Evolutionary conservation across 1,140 invertebrate species (phyloP).

Genomic region (Andricus grossulariae): DNA sequence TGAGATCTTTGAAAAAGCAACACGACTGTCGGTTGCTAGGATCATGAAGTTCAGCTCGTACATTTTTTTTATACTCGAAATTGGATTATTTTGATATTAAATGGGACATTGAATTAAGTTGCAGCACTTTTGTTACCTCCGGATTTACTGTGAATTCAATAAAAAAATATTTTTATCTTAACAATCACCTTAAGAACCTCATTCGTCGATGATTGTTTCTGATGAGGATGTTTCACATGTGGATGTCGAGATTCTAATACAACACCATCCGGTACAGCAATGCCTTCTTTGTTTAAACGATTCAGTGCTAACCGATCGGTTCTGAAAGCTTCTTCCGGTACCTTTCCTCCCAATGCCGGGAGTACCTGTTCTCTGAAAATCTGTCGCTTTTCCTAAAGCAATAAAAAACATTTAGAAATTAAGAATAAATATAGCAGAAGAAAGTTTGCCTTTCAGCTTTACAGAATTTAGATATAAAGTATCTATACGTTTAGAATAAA

Average conservation of each 20-base stretch:
- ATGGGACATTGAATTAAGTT: too few species aligned
- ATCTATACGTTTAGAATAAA: too few species aligned
- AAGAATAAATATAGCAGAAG: too few species aligned
- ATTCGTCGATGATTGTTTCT: constrained; percentile 19
- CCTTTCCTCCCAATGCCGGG: constrained; percentile 80
- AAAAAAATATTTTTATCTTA: constrained; percentile 10
- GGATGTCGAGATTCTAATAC: constrained; percentile 70
- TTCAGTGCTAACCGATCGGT: constrained; percentile 79
- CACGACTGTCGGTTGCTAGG: too few species aligned
- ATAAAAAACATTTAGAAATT: constrained; percentile 20
- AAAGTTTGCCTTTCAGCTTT: too few species aligned
- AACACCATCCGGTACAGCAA: constrained; percentile 79
- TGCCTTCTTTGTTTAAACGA: constrained; percentile 80
- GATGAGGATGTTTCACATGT: constrained; percentile 9
- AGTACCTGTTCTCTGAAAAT: constrained; percentile 81
- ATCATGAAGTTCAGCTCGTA: too few species aligned
- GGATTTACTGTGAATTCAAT: not conserved
- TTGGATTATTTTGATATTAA: too few species aligned
- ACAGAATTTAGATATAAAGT: too few species aligned
- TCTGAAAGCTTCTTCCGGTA: constrained; percentile 80
- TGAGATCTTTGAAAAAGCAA: too few species aligned
- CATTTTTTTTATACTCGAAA: too few species aligned
- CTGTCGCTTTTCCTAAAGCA: constrained; percentile 78
- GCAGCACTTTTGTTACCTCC: too few species aligned
- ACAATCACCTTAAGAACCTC: not conserved